Evolutionary conservation across 1,140 invertebrate species (phyloP).

Genomic region (Bradynema listronoti): DNA sequence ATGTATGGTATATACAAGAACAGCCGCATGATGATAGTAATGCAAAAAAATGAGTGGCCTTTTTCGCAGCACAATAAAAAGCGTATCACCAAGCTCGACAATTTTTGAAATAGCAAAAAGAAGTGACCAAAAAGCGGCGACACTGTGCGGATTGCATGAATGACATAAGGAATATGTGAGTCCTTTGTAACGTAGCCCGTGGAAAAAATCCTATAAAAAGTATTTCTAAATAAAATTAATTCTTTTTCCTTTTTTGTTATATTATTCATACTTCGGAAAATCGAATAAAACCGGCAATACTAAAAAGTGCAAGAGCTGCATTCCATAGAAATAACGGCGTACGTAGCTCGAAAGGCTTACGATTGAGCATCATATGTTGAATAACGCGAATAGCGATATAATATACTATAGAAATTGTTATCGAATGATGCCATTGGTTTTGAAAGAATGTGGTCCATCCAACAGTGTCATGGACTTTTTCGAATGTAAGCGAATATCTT

Average conservation of each 20-base stretch:
- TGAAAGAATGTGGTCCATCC: conserved; percentile 48
- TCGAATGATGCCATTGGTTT: conserved; percentile 52
- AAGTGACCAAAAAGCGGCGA: conserved; percentile 70
- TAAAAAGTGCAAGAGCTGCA: conserved; percentile 80
- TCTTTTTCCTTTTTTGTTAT: conserved; percentile 1
- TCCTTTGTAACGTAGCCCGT: conserved; percentile 56
- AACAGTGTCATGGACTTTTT: conserved; percentile 39
- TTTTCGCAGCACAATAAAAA: conserved; percentile 57
- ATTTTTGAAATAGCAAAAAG: conserved; percentile 55
- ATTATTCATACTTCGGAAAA: conserved; percentile 66
- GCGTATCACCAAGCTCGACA: conserved; percentile 57
- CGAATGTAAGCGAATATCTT: conserved; percentile 35
- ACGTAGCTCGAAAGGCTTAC: conserved; percentile 77
- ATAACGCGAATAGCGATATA: conserved; percentile 45
- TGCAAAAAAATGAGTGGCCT: conserved; percentile 55
- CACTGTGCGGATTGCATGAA: conserved; percentile 71
- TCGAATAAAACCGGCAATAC: conserved; percentile 66
- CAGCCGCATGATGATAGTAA: conserved; percentile 66
- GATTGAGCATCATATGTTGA: conserved; percentile 80
- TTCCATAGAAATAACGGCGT: conserved; percentile 83
- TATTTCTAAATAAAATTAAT: conserved; percentile 23
- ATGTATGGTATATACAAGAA: conserved; percentile 89
- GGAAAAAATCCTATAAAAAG: conserved; percentile 48
- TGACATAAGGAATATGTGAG: conserved; percentile 61
- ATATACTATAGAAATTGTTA: conserved; percentile 54